Evolutionary conservation across 2,113 vertebrate genomes (phyloP).

Genomic region (Cebus imitator): DNA sequence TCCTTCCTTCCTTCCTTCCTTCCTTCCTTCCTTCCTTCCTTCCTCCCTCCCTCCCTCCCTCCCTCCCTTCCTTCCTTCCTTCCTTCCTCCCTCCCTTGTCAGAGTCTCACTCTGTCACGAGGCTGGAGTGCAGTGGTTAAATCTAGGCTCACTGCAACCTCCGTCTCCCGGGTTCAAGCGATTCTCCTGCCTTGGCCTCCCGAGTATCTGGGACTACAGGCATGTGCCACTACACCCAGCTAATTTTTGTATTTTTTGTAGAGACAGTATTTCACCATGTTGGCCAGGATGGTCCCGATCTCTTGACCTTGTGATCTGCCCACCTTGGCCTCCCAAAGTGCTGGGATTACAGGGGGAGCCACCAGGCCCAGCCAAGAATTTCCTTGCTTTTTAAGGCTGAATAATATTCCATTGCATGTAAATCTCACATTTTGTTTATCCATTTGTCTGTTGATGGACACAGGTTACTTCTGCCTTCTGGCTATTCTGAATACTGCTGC

Average conservation of each 20-base stretch:
- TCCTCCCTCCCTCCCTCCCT: too few species aligned
- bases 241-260: not conserved
- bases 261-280: not conserved
- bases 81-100: too few species aligned
- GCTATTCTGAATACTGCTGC: slow-evolving; percentile 6
- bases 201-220: not conserved
- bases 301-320: not conserved
- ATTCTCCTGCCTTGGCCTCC: not conserved
- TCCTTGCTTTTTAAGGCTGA: slow-evolving; percentile 11
- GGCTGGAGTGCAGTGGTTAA: not conserved
- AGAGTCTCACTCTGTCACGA: not conserved
- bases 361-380: not conserved
- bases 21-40: too few species aligned
- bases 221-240: not conserved
- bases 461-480: not conserved
- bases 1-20: too few species aligned
- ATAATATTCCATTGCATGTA: not conserved
- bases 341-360: not conserved
- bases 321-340: not conserved
- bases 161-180: not conserved
- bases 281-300: not conserved
- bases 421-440: not conserved
- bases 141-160: not conserved
- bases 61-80: too few species aligned
- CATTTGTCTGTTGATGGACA: not conserved